These are phyloP conservation scores for Psophia crepitans DNA, from an alignment of 2,113 vertebrate genomes.

Conservation along the genomic window DNA sequence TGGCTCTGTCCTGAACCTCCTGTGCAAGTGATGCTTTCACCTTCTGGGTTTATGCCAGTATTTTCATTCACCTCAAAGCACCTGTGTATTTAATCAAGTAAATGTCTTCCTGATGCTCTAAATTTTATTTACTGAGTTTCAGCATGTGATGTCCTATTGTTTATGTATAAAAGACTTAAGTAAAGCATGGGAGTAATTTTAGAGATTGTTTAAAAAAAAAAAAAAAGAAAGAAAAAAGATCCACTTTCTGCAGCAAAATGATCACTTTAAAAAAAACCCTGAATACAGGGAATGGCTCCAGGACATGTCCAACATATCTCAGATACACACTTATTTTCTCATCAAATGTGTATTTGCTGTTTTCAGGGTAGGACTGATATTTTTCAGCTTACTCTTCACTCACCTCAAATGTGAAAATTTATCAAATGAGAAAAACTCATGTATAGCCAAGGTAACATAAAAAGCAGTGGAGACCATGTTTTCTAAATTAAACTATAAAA, in stretches of 20 bases:
- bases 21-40: not conserved
- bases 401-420: not conserved
- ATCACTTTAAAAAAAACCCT: not conserved
- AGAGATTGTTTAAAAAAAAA: not conserved
- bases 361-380: not conserved
- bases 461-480: not conserved
- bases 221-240: not conserved
- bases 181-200: not conserved
- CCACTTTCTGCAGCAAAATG: not conserved
- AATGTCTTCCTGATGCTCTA: not conserved
- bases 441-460: not conserved
- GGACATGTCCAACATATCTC: not conserved
- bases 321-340: not conserved
- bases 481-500: not conserved
- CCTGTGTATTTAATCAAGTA: not conserved
- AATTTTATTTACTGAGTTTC: not conserved
- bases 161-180: not conserved
- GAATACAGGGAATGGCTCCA: not conserved
- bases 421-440: not conserved
- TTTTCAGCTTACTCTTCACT: not conserved
- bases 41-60: not conserved
- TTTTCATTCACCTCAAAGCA: not conserved
- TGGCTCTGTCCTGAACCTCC: not conserved
- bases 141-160: not conserved
- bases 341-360: not conserved